These are phyloP conservation scores for Lycodopsis pacificus DNA, from an alignment of 2,797 vertebrate genomes.

Conservation along the genomic window DNA sequence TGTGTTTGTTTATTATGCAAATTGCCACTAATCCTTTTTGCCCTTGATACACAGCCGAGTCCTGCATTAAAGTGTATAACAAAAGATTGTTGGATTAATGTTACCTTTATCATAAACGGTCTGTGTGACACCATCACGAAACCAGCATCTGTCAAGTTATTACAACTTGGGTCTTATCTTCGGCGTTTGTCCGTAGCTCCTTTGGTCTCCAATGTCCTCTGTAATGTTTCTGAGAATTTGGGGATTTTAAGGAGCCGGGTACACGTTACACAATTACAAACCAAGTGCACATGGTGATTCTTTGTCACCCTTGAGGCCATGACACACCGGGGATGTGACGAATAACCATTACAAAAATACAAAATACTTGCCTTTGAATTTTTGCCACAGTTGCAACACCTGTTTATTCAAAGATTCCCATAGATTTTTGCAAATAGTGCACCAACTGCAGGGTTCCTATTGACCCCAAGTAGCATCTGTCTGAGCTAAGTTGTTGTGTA, in stretches of 20 bases:
- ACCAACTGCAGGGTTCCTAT: neutral
- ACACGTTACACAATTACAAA: neutral
- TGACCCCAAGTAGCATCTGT: neutral
- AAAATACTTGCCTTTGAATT: neutral
- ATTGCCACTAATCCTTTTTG: conserved; percentile 78
- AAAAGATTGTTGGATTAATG: conserved; percentile 68
- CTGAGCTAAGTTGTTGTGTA: neutral
- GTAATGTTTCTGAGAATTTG: neutral
- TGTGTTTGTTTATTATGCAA: conserved; percentile 79
- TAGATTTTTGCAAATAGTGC: neutral
- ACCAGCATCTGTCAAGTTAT: neutral
- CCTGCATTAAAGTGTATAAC: conserved; percentile 46
- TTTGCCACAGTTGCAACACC: neutral
- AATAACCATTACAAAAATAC: neutral
- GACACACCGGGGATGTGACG: neutral
- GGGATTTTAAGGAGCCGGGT: neutral
- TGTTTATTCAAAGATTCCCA: neutral
- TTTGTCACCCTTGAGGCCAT: neutral
- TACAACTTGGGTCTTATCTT: neutral
- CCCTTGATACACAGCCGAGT: conserved; percentile 67
- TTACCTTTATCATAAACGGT: conserved; percentile 43
- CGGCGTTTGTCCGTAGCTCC: neutral
- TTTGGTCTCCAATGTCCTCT: neutral
- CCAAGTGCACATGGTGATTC: neutral
- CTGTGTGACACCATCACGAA: conserved; percentile 1